These are phyloP conservation scores for Parotia lawesii DNA, from an alignment of 2,113 vertebrate species.

Conservation along the genomic window DNA sequence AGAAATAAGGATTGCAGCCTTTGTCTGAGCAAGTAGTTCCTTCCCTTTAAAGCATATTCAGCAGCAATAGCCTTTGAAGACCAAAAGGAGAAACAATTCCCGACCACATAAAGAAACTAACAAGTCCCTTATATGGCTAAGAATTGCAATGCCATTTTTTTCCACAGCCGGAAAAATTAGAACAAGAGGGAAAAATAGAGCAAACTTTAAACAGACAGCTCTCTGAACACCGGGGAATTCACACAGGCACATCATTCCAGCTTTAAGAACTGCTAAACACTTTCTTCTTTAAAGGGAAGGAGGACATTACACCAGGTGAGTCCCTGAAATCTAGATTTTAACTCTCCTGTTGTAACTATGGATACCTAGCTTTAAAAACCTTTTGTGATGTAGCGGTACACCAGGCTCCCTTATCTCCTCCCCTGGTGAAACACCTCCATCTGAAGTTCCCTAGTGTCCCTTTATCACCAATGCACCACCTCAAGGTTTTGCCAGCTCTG, in stretches of 20 bases:
- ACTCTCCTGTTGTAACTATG: conserved; percentile 53
- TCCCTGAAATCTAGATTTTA: conserved; percentile 32
- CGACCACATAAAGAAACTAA: conserved; percentile 41
- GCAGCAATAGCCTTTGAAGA: conserved; percentile 33
- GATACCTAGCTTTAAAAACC: conserved; percentile 48
- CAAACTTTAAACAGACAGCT: conserved; percentile 33
- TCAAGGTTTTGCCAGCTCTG: not conserved
- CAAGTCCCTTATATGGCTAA: conserved; percentile 45
- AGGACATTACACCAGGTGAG: conserved; percentile 49
- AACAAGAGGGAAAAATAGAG: conserved; percentile 30
- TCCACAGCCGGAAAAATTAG: conserved; percentile 20
- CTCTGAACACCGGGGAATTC: not conserved
- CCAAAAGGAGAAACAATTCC: conserved; percentile 50
- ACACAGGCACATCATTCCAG: conserved; percentile 1
- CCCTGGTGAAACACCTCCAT: not conserved
- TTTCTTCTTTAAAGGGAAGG: conserved; percentile 54
- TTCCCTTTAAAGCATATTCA: conserved; percentile 25
- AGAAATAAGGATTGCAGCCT: conserved; percentile 10
- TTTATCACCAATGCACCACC: not conserved
- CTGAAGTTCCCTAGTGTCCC: not conserved
- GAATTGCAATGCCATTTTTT: not conserved
- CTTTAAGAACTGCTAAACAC: conserved; percentile 21
- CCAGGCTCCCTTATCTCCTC: not conserved
- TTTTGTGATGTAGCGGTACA: not conserved
- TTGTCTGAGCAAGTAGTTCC: not conserved